A percentile compares a stretch with the other conserved stretches of the same genome.
Evolutionary conservation across 2,888 invertebrate species (phyloP).

Genomic region (Stenoptilia bipunctidactyla): DNA sequence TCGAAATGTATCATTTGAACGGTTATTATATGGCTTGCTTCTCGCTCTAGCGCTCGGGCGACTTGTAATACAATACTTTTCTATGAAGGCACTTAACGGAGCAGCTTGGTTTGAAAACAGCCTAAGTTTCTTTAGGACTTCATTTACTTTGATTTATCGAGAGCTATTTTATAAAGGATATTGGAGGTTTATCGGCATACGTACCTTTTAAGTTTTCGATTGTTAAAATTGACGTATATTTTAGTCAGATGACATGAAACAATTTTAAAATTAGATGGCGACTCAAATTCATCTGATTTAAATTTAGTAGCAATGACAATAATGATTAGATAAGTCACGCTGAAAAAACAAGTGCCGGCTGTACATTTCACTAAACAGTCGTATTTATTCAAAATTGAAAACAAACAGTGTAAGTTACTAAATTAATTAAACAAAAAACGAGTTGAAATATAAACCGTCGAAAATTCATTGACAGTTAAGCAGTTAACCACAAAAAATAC

Average conservation of each 20-base stretch:
- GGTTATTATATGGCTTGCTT: constrained; percentile 52
- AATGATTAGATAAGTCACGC: no score
- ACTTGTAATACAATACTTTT: constrained; percentile 70
- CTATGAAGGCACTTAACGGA: constrained; percentile 66
- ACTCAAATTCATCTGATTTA: no score
- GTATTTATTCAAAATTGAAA: background rate
- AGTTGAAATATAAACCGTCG: background rate
- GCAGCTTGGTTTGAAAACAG: constrained; percentile 41
- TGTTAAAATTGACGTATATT: no score
- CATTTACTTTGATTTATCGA: constrained; percentile 36
- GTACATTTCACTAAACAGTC: background rate
- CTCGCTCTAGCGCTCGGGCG: constrained; percentile 61
- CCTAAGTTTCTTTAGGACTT: constrained; percentile 35
- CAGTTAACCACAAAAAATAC: constrained; percentile 33
- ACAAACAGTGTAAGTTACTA: background rate
- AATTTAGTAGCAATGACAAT: no score
- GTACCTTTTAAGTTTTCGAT: no score
- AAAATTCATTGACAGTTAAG: constrained; percentile 35
- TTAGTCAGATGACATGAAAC: no score
- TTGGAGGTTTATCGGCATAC: no score
- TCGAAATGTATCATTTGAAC: constrained; percentile 72
- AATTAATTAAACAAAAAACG: background rate
- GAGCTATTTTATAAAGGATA: no score
- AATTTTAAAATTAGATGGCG: no score
- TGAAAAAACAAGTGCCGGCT: no score